A percentile compares a stretch with the other conserved stretches of the same genome.
These are phyloP conservation scores for Eubasilissa regina DNA, from an alignment of 1,140 invertebrate genomes.

Conservation along the genomic window DNA sequence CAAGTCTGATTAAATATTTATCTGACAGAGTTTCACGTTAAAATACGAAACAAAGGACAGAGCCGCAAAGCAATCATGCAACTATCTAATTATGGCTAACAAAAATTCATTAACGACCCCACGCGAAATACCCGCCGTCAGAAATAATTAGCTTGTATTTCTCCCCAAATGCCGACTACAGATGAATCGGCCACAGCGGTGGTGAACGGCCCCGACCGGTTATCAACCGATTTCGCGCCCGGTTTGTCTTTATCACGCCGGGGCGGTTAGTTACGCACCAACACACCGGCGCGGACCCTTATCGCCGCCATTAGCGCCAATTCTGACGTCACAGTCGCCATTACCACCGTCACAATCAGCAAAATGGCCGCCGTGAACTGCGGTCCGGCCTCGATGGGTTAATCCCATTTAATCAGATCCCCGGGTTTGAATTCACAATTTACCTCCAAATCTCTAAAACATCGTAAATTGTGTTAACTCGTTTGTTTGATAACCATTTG, in stretches of 20 bases:
- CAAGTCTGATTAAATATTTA: too few species aligned
- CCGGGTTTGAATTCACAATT: not conserved
- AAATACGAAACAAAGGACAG: too few species aligned
- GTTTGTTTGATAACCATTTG: slow-evolving; percentile 2
- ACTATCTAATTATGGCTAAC: slow-evolving; percentile 6
- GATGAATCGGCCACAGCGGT: not conserved
- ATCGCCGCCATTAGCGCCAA: slow-evolving; percentile 34
- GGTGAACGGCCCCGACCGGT: not conserved
- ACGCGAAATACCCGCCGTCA: not conserved
- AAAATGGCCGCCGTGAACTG: slow-evolving; percentile 7
- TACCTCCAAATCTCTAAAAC: not conserved
- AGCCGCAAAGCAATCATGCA: slow-evolving; percentile 14
- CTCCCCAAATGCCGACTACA: not conserved
- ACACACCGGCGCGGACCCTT: slow-evolving; percentile 19
- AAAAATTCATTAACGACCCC: slow-evolving; percentile 21
- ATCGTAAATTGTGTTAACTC: not conserved
- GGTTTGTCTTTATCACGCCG: not conserved
- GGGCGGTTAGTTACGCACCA: slow-evolving; percentile 31
- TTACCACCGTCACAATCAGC: slow-evolving; percentile 23
- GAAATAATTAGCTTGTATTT: slow-evolving; percentile 14
- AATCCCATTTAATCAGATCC: slow-evolving; percentile 29
- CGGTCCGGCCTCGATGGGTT: slow-evolving; percentile 12
- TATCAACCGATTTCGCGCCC: not conserved
- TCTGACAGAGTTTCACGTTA: too few species aligned
- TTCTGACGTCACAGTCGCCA: slow-evolving; percentile 27